Percentiles rank a stretch among this genome's conserved stretches.
Conservation (phyloP, 2,113 vertebrate species). For the Todiramphus chloris region DNA sequence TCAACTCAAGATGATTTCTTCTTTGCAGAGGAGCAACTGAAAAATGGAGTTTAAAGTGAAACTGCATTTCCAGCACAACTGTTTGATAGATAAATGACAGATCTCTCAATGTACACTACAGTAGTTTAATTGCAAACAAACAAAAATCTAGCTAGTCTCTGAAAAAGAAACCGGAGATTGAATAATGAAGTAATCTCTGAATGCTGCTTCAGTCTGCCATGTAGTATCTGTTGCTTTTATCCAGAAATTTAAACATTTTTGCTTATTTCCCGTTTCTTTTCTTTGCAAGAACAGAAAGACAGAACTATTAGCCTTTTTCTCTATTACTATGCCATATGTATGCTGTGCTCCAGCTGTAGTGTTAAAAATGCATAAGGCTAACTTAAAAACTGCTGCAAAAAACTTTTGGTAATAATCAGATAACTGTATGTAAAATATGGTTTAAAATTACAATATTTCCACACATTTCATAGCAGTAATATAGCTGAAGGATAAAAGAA, state of each 20-base stretch:
- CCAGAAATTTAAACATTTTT: constrained; percentile 22
- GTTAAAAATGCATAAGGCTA: constrained; percentile 73
- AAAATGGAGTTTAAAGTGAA: background rate
- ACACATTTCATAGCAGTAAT: background rate
- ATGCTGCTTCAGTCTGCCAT: background rate
- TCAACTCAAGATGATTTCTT: background rate
- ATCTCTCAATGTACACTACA: background rate
- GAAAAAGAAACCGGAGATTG: background rate
- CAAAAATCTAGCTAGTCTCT: background rate
- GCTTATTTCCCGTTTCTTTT: background rate
- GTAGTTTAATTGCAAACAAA: constrained; percentile 37
- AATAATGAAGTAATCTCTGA: background rate
- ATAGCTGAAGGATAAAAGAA: background rate
- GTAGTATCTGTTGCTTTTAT: background rate
- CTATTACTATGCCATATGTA: constrained; percentile 49
- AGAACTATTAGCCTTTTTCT: background rate
- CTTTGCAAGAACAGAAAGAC: background rate
- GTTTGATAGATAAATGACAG: background rate
- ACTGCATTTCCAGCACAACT: background rate
- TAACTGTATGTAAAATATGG: constrained; percentile 46
- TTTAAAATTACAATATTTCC: constrained; percentile 55
- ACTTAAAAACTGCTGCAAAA: constrained; percentile 67
- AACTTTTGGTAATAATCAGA: constrained; percentile 49
- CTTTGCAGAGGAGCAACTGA: background rate
- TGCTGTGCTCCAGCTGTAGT: constrained; percentile 57